Evolutionary conservation across 2,113 vertebrate species (phyloP), one percentile per base, ranked within the genome.

Genomic region (Esox niger): DNA sequence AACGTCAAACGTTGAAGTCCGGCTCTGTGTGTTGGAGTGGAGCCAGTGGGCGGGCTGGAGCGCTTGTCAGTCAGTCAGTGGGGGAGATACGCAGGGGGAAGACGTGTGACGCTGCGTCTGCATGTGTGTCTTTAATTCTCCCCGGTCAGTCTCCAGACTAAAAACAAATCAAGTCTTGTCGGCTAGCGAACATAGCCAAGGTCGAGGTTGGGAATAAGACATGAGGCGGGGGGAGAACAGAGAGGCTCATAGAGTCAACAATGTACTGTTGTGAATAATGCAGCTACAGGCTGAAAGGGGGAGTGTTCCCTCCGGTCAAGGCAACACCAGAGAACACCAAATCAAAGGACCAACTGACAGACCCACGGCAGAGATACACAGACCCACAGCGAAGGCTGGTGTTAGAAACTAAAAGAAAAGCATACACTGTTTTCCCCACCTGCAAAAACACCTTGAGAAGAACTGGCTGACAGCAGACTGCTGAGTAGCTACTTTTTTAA

Each of bases 1-100:
- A 68, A 3, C 56, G 33, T 55, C 65, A 77, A 75, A 86, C 74
- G 70, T 68, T 69, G 67, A 69, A 26, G 73, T 78, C 73, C 64
- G 46, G 73, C 64, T 63, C 31, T 29, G 38, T 46, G 70, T 66
- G 64, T 67, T 73, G 74, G 78, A 80, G 65, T 27, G 52, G 56
- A 65, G 72, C 65, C 67, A 71, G 77, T 66, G 68, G 76, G 56
- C 33, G 49, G 0, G 15, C 38, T 43, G 29, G 57, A 64, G 57
- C 32, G 64, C 17, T 46, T 57, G 25, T 6, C 30, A 55, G 59
- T 69, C 59, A 64, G 47, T 32, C 20, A 17, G 32, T 38, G 62
- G 6, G 38, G 38, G 38, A 43, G 5, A 4, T 43, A 43, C 11
- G 15, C 17, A 17, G 62, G 62, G 49, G 10, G 20, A 29, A 6